These are phyloP conservation scores for Eleutherodactylus coqui DNA, from an alignment of 2,797 vertebrate species.

Conservation along the genomic window DNA sequence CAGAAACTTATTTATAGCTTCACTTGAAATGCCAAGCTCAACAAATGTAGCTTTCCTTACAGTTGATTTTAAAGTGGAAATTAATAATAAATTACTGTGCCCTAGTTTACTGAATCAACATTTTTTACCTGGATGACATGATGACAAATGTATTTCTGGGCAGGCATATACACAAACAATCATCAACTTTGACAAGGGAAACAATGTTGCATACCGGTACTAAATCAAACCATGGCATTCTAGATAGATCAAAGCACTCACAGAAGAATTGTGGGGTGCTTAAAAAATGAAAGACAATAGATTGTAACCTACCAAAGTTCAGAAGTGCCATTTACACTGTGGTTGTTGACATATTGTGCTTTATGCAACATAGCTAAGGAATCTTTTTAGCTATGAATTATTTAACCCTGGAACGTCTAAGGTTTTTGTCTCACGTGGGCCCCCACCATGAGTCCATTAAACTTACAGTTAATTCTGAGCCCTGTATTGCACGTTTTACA, in stretches of 20 bases:
- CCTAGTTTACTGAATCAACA: slow-evolving; percentile 54
- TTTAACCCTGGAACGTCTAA: no score
- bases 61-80: slow-evolving; percentile 44
- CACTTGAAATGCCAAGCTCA: slow-evolving; percentile 23
- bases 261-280: slow-evolving; percentile 12
- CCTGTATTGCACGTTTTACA: no score
- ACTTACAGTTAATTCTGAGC: no score
- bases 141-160: slow-evolving; percentile 51
- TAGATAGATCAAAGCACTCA: slow-evolving; percentile 27
- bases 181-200: slow-evolving; percentile 47
- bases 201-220: slow-evolving; percentile 7
- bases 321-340: not conserved
- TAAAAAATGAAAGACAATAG: not conserved
- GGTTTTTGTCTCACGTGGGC: no score
- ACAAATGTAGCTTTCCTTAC: slow-evolving; percentile 34
- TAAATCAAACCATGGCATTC: slow-evolving; percentile 39
- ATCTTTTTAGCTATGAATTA: no score
- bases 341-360: not conserved
- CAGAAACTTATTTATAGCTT: slow-evolving; percentile 33
- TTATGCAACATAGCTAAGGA: not conserved
- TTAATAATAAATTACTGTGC: slow-evolving; percentile 60
- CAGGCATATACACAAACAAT: slow-evolving; percentile 33
- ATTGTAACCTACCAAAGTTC: not conserved
- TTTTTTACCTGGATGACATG: slow-evolving; percentile 48
- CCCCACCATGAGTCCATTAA: no score